Conservation (phyloP, 1,140 invertebrate genomes). For the Pollicipes pollicipes region DNA sequence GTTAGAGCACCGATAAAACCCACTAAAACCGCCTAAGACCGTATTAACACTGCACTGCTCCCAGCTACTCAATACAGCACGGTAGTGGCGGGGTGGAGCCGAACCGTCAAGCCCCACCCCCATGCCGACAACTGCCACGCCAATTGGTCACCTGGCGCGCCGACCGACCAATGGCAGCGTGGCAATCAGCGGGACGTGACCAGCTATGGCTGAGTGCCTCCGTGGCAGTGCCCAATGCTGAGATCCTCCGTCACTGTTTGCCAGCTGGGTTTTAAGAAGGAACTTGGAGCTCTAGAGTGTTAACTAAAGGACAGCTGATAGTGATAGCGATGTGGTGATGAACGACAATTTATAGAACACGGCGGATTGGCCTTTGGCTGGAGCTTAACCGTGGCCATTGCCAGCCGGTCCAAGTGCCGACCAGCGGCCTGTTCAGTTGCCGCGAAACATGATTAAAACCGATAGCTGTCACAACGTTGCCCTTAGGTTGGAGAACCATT, state of each 20-base stretch:
- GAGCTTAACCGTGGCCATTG: no score
- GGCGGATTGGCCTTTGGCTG: no score
- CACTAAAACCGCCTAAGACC: slow-evolving; percentile 4
- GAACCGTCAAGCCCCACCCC: no score
- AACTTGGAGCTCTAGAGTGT: neutral
- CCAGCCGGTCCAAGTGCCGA: no score
- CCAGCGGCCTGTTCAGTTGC: no score
- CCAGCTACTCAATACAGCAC: neutral
- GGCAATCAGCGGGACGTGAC: neutral
- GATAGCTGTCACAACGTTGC: no score
- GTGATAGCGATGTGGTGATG: neutral
- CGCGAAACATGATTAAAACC: no score
- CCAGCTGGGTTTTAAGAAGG: neutral
- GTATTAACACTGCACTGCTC: slow-evolving; percentile 3
- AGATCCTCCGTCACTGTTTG: neutral
- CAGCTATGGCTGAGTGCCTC: neutral
- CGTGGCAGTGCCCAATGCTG: neutral
- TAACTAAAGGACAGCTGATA: no score
- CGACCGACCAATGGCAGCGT: neutral
- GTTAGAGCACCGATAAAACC: slow-evolving; percentile 4
- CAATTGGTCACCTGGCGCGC: neutral
- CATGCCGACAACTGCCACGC: no score
- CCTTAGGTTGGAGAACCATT: no score
- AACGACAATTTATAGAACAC: no score
- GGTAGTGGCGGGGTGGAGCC: no score